Evolutionary conservation across 1,140 invertebrate species (phyloP), one percentile per base, ranked within the genome.

Genomic region (Drosophila neocordata): DNA sequence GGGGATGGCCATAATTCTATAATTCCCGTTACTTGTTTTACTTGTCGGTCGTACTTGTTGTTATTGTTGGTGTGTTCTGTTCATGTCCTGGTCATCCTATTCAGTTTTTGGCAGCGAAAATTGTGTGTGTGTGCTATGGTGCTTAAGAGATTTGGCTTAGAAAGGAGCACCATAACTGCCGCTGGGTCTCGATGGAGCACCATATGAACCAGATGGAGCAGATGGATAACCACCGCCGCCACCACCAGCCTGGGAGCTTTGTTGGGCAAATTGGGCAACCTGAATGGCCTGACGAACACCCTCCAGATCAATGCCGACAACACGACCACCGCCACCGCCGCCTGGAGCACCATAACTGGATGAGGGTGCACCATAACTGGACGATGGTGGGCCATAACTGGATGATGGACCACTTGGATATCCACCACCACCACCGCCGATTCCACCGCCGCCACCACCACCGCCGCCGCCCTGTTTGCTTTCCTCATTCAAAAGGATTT

Each of bases 401-500:
- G 66, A 67, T 2, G 92, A 92, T 0, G 92, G 92, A 38, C 92
- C 92, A 72, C 78, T 90, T 69, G 61, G 89, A 77, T 65, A 90
- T 62, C 66, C 92, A 91, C 77, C 92, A 83, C 92, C 91, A 91
- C 52, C 92, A 91, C 77, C 92, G 81, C 92, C 91, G 91, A 48
- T 92, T 77, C 92, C 93, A 92, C 73, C 88, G 2, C 81, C 85
- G 71, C 79, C 90, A 69, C 64, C 90, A 9, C 92, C 91, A 27
- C 90, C 90, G 9, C 73, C 73, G 6, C 92, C 92, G 13, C 92
- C 88, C 4, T 93, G 91, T 67, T 94, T 94, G 89, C 94, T 93
- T 92, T 97, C 96, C 90, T 96, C 95, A 85, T 95, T 96, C 67
- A 96, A 92, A 55, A 97, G 93, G 87, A 97, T 96, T 91, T 96